A percentile compares a stretch with the other conserved stretches of the same genome.
Evolutionary conservation across 2,888 invertebrate species (phyloP).

Genomic region (Ariolimax columbianus): DNA sequence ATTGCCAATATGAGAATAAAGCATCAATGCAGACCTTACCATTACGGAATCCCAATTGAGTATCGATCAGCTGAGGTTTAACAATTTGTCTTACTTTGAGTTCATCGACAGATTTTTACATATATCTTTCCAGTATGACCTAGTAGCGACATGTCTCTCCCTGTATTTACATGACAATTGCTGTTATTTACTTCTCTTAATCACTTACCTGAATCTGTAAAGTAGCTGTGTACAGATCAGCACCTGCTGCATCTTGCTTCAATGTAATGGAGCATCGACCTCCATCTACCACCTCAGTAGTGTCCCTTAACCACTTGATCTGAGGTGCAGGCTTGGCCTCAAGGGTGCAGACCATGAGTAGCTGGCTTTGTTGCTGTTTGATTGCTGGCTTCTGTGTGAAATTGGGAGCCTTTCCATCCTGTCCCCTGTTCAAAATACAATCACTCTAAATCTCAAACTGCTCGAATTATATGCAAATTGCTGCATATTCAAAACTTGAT

Average conservation of each 20-base stretch:
- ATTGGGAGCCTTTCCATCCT: conserved; percentile 86
- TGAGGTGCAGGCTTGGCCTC: conserved; percentile 97
- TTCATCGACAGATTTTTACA: too few relatives aligned
- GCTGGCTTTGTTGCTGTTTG: conserved; percentile 92
- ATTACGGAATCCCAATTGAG: too few relatives aligned
- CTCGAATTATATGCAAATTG: neutral
- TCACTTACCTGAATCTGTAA: conserved; percentile 88
- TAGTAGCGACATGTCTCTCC: too few relatives aligned
- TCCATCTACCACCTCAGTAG: conserved; percentile 84
- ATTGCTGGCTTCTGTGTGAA: conserved; percentile 99
- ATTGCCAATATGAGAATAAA: too few relatives aligned
- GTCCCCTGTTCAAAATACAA: conserved; percentile 17
- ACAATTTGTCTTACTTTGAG: too few relatives aligned
- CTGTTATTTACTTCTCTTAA: too few relatives aligned
- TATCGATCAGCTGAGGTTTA: too few relatives aligned
- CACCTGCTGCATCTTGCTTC: conserved; percentile 88
- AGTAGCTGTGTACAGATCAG: conserved; percentile 93
- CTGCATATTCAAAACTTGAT: too few relatives aligned
- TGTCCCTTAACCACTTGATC: conserved; percentile 95
- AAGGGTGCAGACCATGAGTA: conserved; percentile 96
- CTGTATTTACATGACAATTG: too few relatives aligned
- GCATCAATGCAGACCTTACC: too few relatives aligned
- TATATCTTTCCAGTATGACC: too few relatives aligned
- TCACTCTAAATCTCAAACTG: neutral
- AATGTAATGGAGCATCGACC: conserved; percentile 93